These are phyloP conservation scores for Loxodonta africana DNA, from an alignment of 2,113 vertebrate genomes.

Conservation along the genomic window DNA sequence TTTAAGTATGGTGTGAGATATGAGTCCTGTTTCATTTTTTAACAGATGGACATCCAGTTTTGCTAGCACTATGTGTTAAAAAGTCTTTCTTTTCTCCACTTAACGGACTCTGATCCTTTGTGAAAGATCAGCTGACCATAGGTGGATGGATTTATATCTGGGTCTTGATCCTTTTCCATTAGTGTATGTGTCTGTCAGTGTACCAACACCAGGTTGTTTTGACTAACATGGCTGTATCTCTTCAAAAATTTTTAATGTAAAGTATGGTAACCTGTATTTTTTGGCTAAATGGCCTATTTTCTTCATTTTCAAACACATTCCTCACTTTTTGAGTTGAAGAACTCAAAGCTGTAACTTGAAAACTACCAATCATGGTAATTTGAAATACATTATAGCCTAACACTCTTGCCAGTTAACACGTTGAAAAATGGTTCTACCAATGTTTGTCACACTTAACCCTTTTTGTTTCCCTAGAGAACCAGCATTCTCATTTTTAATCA, in stretches of 20 bases:
- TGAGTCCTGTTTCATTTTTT: no score
- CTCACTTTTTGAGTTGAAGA: neutral
- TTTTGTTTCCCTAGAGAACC: neutral
- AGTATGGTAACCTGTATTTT: neutral
- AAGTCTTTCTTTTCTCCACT: no score
- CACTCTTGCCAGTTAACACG: neutral
- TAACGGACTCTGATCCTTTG: no score
- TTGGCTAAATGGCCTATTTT: neutral
- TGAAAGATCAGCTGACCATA: no score
- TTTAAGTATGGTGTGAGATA: no score
- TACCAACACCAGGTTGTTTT: no score
- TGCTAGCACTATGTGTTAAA: no score
- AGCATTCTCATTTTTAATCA: neutral
- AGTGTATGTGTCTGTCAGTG: no score
- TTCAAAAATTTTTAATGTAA: neutral
- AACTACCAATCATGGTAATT: neutral
- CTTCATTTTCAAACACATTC: slow-evolving; percentile 24
- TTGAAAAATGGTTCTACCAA: neutral
- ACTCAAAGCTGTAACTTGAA: slow-evolving; percentile 38
- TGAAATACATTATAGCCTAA: neutral
- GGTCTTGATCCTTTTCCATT: no score
- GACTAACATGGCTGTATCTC: no score
- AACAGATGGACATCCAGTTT: no score
- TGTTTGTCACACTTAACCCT: neutral
- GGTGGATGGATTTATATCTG: no score